Evolutionary conservation across 2,113 vertebrate species (phyloP), one percentile per base, ranked within the genome.

Genomic region (Panthera uncia): DNA sequence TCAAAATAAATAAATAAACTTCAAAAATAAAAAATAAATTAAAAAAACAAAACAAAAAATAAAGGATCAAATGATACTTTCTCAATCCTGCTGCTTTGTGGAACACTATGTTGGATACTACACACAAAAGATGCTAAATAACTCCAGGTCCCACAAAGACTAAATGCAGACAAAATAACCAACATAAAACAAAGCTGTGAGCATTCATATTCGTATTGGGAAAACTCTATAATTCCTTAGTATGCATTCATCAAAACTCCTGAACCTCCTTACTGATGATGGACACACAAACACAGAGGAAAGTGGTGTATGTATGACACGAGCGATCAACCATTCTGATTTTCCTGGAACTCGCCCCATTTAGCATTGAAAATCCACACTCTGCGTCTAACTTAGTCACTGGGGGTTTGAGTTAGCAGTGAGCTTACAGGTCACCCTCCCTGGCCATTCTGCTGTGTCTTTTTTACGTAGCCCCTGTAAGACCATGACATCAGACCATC

Each of bases 221-320:
- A 89, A 93, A 92, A 57, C 3, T 1, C 38, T 61, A 57, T 38
- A 66, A 41, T 87, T 66, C 31, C 66, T 81, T 45, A 55, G 71
- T 38, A 33, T 1, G 2, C 25, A 25, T 0, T 14, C 27, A 79
- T n/a, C 68, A 3, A 10, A n/a, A 94, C 66, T 68, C 36, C 76
- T 41, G 31, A 45, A 29, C 4, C 50, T 92, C 4, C 50, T 92
- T 33, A 8, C 55, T 57, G 38, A 8, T 10, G 29, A 52, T 5
- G 38, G 50, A 45, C 4, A 33, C n/a, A 33, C 1, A 52, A 65
- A 63, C 38, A 65, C 76, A 68, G 65, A 61, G 29, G 63, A 88
- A 23, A 33, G 7, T 15, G 33, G 29, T 55, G 1, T 7, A 0
- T 38, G 68, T 7, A 0, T n/a, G 68, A 27, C 4, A 19, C 31